phyloP scores from a whole-genome alignment of 2,888 invertebrate species.

The Tryphoninae sp. region DNA sequence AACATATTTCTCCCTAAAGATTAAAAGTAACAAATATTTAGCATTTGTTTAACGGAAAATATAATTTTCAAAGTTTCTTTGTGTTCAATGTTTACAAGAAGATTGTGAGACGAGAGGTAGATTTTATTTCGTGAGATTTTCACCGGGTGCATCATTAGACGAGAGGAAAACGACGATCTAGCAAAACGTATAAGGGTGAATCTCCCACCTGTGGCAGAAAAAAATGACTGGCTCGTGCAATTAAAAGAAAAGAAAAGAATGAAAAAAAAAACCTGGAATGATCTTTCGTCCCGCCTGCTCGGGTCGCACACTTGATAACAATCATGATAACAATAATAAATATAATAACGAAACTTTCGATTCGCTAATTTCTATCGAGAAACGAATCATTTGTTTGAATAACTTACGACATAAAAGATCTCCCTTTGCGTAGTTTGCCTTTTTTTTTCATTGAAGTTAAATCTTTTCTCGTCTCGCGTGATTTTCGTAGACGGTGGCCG shows the following conservation, averaged over 20 bases:
- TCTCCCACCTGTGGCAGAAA: neutral
- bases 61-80: neutral
- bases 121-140: constrained; percentile 66
- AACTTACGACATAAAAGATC: constrained; percentile 44
- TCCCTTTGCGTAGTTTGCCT: constrained; percentile 35
- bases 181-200: constrained; percentile 3
- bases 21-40: neutral
- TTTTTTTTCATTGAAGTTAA: constrained; percentile 23
- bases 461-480: constrained; percentile 32
- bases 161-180: constrained; percentile 13
- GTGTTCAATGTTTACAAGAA: neutral
- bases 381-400: constrained; percentile 31
- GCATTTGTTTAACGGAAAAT: neutral
- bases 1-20: too few relatives aligned
- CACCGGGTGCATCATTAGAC: constrained; percentile 71
- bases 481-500: constrained; percentile 40
- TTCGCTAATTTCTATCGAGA: constrained; percentile 18
- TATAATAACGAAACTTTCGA: neutral
- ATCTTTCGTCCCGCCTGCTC: constrained; percentile 27
- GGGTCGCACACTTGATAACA: constrained; percentile 45
- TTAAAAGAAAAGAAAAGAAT: constrained; percentile 19
- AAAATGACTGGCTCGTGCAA: constrained; percentile 8
- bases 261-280: neutral
- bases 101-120: constrained; percentile 64
- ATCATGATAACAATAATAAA: neutral